These are phyloP conservation scores for Ia io DNA, from an alignment of 2,113 vertebrate genomes.

Conservation along the genomic window DNA sequence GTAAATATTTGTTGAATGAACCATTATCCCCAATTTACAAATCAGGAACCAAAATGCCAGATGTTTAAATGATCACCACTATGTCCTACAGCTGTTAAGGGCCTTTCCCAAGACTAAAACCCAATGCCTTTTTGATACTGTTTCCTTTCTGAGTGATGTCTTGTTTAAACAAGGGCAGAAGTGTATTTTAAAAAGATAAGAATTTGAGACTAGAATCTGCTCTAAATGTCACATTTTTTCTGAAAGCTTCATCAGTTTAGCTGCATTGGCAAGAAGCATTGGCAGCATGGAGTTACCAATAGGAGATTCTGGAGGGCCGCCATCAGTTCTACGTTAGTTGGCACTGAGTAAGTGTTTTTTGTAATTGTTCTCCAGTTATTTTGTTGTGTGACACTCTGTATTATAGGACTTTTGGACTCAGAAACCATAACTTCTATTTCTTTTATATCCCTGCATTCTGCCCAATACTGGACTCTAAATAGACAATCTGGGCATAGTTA, in stretches of 20 bases:
- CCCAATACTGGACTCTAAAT: neutral
- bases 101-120: neutral
- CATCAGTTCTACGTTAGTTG: neutral
- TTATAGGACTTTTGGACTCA: neutral
- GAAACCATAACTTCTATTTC: neutral
- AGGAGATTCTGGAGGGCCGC: neutral
- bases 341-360: neutral
- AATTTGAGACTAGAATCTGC: neutral
- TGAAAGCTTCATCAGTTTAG: neutral
- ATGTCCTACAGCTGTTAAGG: neutral
- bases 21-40: neutral
- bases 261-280: neutral
- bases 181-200: neutral
- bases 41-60: neutral
- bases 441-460: neutral
- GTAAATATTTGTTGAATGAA: constrained; percentile 9
- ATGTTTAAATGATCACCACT: neutral
- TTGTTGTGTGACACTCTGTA: neutral
- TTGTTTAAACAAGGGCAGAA: neutral
- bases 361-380: constrained; percentile 35
- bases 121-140: neutral
- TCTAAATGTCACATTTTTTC: neutral
- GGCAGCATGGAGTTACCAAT: neutral
- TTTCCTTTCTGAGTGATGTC: neutral
- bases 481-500: neutral